Evolutionary conservation across 2,888 invertebrate species (phyloP), one percentile per base, ranked within the genome.

Genomic region (Lymantria monacha): DNA sequence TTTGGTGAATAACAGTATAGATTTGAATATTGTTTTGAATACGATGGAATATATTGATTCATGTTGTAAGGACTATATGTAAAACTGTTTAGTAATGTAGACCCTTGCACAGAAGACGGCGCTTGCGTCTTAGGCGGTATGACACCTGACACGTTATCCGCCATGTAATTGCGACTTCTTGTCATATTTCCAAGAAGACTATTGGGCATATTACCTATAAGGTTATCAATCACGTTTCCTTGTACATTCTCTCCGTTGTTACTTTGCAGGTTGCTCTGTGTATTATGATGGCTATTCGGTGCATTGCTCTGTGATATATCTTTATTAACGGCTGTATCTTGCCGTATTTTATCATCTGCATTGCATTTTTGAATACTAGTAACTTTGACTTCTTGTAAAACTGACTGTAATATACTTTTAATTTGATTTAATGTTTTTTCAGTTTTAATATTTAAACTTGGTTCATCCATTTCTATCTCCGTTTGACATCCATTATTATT

Each of bases 321-420:
- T 44, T 88, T 86, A 65, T 87, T 87, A 10, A 85, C 75, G 0
- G 76, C 55, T 13, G 81, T 84, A 43, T 87, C 87, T 68, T 76
- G 87, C 55, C 74, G 86, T 11, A 52, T 12, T 48, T 69, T 77
- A 5, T 67, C 67, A 11, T 73, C 44, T 38, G 43, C 60, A 38
- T 38, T 43, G 14, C 54, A 64, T 51, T 67, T 77, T 11, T 63
- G 31, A 56, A 74, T 74, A 10, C 69, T 61, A 37, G 73, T 83
- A 1, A 78, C 79, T 71, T 87, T 89, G 0, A 90, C 83, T 75
- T 88, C 87, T 9, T 74, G 70, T 38, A 90, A 60, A 8, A 90
- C 87, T 0, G 83, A 76, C 59, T 87, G 83, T 36, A 90, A 64
- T 51, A 89, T 87, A 57, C 46, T 72, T 63, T 88, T 89, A 45